A percentile compares a stretch with the other conserved stretches of the same genome.
These are phyloP conservation scores for Oophaga pumilio DNA, from an alignment of 2,113 vertebrate genomes.

Conservation along the genomic window DNA sequence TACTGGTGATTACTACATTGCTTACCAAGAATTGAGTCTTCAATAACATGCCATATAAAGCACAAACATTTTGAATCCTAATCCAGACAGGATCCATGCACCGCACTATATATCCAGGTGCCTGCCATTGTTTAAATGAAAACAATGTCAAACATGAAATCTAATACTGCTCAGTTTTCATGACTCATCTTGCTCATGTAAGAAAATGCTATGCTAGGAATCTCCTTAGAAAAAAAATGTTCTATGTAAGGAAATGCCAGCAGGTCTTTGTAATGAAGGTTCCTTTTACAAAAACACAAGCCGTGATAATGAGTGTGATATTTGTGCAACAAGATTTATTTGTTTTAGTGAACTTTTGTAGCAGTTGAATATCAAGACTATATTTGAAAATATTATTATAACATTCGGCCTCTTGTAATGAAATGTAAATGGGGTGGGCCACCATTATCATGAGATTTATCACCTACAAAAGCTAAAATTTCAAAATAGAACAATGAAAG, in stretches of 20 bases:
- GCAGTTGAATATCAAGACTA: neutral
- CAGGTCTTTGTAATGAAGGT: slow-evolving; percentile 25
- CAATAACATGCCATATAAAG: no score
- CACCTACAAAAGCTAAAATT: neutral
- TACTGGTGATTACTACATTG: no score
- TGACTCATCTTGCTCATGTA: neutral
- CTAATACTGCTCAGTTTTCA: neutral
- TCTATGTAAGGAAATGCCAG: slow-evolving; percentile 2
- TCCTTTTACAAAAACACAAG: slow-evolving; percentile 14
- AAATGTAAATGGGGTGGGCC: neutral
- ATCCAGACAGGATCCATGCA: neutral
- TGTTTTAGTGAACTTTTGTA: neutral
- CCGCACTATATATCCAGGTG: neutral
- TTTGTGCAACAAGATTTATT: slow-evolving; percentile 14
- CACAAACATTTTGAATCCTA: neutral
- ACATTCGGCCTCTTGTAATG: neutral
- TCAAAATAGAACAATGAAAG: neutral
- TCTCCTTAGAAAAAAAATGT: slow-evolving; percentile 2
- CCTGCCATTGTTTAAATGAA: neutral
- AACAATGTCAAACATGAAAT: neutral
- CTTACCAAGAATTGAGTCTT: no score
- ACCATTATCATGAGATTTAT: neutral
- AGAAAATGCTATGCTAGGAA: neutral
- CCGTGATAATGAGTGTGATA: slow-evolving; percentile 10
- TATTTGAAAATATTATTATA: neutral